Evolutionary conservation across 2,888 invertebrate species (phyloP).

Genomic region (Adelphocoris suturalis): DNA sequence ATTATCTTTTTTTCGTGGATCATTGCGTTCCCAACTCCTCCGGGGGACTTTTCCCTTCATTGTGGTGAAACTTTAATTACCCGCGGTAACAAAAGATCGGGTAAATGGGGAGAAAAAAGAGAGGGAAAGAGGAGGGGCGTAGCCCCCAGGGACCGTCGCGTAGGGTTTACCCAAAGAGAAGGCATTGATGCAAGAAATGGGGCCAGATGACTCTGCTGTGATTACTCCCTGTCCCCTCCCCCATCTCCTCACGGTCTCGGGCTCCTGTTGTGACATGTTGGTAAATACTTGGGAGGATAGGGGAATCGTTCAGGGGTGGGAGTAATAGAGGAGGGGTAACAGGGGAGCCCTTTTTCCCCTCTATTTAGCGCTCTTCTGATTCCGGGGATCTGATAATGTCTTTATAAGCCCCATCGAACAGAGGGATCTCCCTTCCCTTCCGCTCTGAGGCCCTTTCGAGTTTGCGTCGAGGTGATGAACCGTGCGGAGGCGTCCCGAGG

Average conservation of each 20-base stretch:
- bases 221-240: slow-evolving; percentile 51
- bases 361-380: slow-evolving; percentile 53
- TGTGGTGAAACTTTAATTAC: slow-evolving; percentile 71
- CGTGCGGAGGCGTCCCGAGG: slow-evolving; percentile 33
- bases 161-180: slow-evolving; percentile 38
- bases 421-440: neutral
- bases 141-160: slow-evolving; percentile 60
- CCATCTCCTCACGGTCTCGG: neutral
- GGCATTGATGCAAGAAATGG: slow-evolving; percentile 70
- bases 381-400: slow-evolving; percentile 67
- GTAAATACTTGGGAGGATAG: slow-evolving; percentile 50
- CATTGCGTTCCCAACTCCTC: slow-evolving; percentile 64
- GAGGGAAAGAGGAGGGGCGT: slow-evolving; percentile 10
- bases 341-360: slow-evolving; percentile 33
- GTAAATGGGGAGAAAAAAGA: neutral
- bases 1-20: slow-evolving; percentile 68
- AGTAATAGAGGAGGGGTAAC: neutral
- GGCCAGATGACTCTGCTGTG: slow-evolving; percentile 68
- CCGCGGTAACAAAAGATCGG: slow-evolving; percentile 57
- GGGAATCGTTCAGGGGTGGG: neutral
- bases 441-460: neutral
- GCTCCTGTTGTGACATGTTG: slow-evolving; percentile 70
- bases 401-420: slow-evolving; percentile 70
- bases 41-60: slow-evolving; percentile 65
- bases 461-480: slow-evolving; percentile 60